Evolutionary conservation across 2,113 vertebrate species (phyloP).

Genomic region (Macquaria australasica): DNA sequence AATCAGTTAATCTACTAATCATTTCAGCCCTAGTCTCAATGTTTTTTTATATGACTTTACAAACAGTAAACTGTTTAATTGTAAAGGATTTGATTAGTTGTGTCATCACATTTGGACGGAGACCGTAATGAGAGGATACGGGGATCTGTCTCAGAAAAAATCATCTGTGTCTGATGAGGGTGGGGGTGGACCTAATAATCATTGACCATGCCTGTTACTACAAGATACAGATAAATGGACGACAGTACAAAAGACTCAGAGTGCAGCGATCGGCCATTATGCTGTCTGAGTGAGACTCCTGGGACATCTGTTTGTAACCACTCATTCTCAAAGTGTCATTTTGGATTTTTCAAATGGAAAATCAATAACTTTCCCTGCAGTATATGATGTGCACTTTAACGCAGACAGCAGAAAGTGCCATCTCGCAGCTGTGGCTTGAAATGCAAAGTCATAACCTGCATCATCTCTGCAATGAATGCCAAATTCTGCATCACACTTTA

Average conservation of each 20-base stretch:
- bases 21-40: not conserved
- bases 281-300: not conserved
- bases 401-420: constrained; percentile 13
- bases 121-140: constrained; percentile 3
- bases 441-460: not conserved
- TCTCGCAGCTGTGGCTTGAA: constrained; percentile 12
- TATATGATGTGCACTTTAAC: constrained; percentile 11
- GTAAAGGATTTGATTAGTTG: constrained; percentile 20
- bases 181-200: not conserved
- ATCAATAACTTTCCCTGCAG: constrained; percentile 35
- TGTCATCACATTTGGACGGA: constrained; percentile 39
- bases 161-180: not conserved
- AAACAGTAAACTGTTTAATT: not conserved
- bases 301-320: not conserved
- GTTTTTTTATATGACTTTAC: not conserved
- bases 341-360: constrained; percentile 10
- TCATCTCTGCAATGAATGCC: not conserved
- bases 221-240: too few species aligned
- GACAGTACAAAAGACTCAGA: too few species aligned
- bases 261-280: not conserved
- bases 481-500: not conserved
- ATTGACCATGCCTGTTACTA: not conserved
- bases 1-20: too few species aligned
- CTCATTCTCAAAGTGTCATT: constrained; percentile 16
- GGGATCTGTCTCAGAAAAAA: not conserved